Percentiles rank a stretch among this genome's conserved stretches.
These are phyloP conservation scores for Anomalospiza imberbis DNA, from an alignment of 2,797 vertebrate genomes.

Conservation along the genomic window DNA sequence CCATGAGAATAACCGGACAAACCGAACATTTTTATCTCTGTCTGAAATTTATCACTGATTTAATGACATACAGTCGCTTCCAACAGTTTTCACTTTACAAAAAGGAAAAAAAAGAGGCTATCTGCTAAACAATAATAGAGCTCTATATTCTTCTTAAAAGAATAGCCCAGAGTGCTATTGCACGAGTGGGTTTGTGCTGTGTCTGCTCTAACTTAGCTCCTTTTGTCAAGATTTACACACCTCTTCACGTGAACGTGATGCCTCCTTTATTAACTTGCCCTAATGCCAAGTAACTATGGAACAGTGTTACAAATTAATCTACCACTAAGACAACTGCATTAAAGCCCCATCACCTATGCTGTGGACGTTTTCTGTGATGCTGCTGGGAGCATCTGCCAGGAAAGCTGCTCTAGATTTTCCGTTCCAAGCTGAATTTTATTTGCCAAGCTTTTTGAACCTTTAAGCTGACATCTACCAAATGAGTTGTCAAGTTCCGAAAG, in stretches of 20 bases:
- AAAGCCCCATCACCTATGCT: not conserved
- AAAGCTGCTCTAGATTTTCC: conserved; percentile 28
- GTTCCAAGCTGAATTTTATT: conserved; percentile 23
- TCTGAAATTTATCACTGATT: not conserved
- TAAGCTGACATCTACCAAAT: conserved; percentile 10
- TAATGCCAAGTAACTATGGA: not conserved
- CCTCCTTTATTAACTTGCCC: not conserved
- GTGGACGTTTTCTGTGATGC: not conserved
- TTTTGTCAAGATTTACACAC: not conserved
- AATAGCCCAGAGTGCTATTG: not conserved
- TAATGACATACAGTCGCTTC: not conserved
- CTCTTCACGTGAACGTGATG: not conserved
- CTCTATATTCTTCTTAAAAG: not conserved
- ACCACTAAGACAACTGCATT: conserved; percentile 14
- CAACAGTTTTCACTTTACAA: not conserved
- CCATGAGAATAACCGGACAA: not conserved
- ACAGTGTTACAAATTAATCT: conserved; percentile 1
- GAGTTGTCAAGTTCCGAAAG: not conserved
- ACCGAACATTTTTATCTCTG: not conserved
- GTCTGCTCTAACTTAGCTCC: not conserved
- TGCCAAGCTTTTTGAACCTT: conserved; percentile 22
- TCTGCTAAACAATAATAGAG: not conserved
- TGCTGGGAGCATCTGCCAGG: conserved; percentile 13
- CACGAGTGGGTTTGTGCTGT: accelerated
- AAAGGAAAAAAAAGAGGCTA: not conserved